Evolutionary conservation across 2,888 invertebrate species (phyloP), one percentile per base, ranked within the genome.

Genomic region (Polymixis lichenea): DNA sequence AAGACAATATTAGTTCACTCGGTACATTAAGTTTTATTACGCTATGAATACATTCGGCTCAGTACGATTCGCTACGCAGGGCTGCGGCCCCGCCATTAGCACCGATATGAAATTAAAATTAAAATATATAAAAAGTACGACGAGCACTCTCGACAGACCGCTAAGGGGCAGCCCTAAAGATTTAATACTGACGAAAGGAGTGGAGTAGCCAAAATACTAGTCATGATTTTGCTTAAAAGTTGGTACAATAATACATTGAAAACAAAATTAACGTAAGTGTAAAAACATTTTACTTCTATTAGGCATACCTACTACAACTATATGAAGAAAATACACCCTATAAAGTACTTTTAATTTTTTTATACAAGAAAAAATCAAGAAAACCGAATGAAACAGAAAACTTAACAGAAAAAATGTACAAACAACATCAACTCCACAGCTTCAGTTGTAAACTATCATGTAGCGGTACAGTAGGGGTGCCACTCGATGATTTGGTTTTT

Each of bases 401-500:
- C 1, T 43, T 8, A 69, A 74, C 71, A 73, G 69, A 62, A 53
- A 65, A 82, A 68, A 79, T 43, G 28, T 75, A 84, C 49, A 68
- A 69, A 87, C 19, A 80, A 70, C 38, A 64, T 51, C 87, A 81
- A 88, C 94, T 96, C 95, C 86, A 95, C 77, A 49, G 79, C 78
- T 74, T 89, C 85, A 83, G 76, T 88, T 91, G 90, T 91, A 91
- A 96, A 96, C 96, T 96, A 96, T 96, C 96, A 96, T 95, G 95
- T 94, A 95, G 95, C 93, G 94, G 95, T 95, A 91, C 94, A 91
- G 93, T 94, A 95, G 96, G 96, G 96, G 96, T 95, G 95, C 96
- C 92, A 96, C 96, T 96, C 95, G 95, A 96, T 96, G 96, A 96
- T 96, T 96, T 96, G 96, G 96, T 96, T 96, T 96, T 95, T 96